Evolutionary conservation across 2,888 invertebrate species (phyloP).

Genomic region (Catocala sponsa): DNA sequence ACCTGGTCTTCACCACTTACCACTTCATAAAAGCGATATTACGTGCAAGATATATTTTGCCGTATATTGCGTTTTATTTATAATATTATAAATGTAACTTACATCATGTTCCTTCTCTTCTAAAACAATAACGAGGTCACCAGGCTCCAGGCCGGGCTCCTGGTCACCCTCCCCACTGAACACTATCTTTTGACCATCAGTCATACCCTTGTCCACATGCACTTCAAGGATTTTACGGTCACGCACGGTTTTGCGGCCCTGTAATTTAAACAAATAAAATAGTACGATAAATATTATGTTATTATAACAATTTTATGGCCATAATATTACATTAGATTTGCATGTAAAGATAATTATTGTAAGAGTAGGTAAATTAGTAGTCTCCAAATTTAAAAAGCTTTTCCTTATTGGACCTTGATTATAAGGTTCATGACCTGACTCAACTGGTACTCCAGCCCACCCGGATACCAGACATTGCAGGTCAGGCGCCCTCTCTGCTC

Average conservation of each 20-base stretch:
- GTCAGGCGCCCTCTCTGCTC: too few species aligned
- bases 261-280: constrained; percentile 21
- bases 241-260: constrained; percentile 95
- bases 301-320: background rate
- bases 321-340: background rate
- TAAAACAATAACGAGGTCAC: constrained; percentile 98
- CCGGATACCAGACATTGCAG: too few species aligned
- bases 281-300: background rate
- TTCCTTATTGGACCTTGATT: too few species aligned
- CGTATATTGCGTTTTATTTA: too few species aligned
- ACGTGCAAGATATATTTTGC: too few species aligned
- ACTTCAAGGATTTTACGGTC: constrained; percentile 98
- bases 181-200: constrained; percentile 97
- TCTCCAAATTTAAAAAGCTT: too few species aligned
- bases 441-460: too few species aligned
- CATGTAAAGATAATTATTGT: too few species aligned
- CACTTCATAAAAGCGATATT: too few species aligned
- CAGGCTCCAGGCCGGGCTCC: constrained; percentile 97
- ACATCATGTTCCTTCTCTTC: constrained; percentile 97
- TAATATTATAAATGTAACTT: constrained; percentile 42
- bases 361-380: too few species aligned
- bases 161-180: constrained; percentile 99
- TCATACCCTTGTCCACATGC: constrained; percentile 98
- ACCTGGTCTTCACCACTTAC: too few species aligned
- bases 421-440: too few species aligned